Percentiles rank a stretch among this genome's conserved stretches.
These are phyloP conservation scores for Microplitis mediator DNA, from an alignment of 1,140 invertebrate species.

Conservation along the genomic window DNA sequence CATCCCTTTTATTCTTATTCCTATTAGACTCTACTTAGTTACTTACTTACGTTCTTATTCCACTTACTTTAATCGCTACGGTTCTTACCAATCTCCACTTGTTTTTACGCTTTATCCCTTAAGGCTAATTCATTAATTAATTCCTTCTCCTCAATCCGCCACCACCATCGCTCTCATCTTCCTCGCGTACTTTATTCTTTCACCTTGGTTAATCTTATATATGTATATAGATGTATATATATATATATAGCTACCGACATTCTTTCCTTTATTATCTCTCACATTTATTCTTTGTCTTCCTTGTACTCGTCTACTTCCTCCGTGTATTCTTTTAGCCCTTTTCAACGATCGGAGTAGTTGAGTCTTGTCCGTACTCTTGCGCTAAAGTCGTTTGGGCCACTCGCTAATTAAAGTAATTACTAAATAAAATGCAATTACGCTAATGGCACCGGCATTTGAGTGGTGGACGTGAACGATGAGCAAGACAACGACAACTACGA, in stretches of 20 bases:
- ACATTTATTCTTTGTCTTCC: slow-evolving; percentile 33
- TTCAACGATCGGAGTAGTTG: neutral
- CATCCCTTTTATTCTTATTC: slow-evolving; percentile 20
- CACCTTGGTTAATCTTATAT: neutral
- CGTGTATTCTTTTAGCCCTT: slow-evolving; percentile 20
- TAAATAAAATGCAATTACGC: slow-evolving; percentile 63
- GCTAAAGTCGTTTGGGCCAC: slow-evolving; percentile 40
- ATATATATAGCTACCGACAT: neutral
- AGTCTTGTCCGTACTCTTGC: neutral
- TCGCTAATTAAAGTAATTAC: slow-evolving; percentile 63
- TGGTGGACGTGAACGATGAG: neutral
- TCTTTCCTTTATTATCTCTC: slow-evolving; percentile 31
- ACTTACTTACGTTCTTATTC: slow-evolving; percentile 55
- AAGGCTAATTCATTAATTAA: slow-evolving; percentile 63
- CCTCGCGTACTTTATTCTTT: neutral
- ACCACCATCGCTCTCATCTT: neutral
- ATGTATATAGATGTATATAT: neutral
- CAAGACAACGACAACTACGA: too few relatives aligned
- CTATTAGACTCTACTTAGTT: slow-evolving; percentile 46
- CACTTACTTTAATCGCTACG: slow-evolving; percentile 60
- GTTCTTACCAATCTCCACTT: slow-evolving; percentile 55
- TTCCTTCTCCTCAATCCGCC: slow-evolving; percentile 43
- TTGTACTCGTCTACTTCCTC: slow-evolving; percentile 11
- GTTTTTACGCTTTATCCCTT: slow-evolving; percentile 61
- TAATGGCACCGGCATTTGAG: slow-evolving; percentile 53